These are phyloP conservation scores for Artemia sinica DNA, from an alignment of 2,888 invertebrate genomes.

Conservation along the genomic window DNA sequence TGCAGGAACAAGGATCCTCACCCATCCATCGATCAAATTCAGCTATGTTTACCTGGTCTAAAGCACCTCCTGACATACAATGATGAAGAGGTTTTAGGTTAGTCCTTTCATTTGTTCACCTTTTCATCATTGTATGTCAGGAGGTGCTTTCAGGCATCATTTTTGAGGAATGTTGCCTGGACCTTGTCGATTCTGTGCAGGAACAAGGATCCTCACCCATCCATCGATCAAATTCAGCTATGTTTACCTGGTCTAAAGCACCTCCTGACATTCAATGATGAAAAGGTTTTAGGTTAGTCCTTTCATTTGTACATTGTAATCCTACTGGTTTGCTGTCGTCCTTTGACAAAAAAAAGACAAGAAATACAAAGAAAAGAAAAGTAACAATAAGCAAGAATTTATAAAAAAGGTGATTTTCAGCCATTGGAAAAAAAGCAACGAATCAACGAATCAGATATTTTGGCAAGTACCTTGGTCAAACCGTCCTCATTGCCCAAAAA, in stretches of 20 bases:
- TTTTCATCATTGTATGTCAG: too few species aligned
- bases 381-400: too few species aligned
- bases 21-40: constrained; percentile 57
- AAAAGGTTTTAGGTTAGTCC: constrained; percentile 52
- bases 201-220: constrained; percentile 78
- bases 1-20: constrained; percentile 86
- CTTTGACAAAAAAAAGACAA: too few species aligned
- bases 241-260: constrained; percentile 57
- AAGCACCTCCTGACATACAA: constrained; percentile 48
- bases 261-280: constrained; percentile 50
- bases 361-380: too few species aligned
- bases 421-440: too few species aligned
- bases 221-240: constrained; percentile 52
- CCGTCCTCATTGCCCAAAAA: too few species aligned
- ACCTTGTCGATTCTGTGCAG: constrained; percentile 81
- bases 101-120: constrained; percentile 28
- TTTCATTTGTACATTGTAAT: background rate
- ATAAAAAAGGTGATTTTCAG: too few species aligned
- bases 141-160: constrained; percentile 32
- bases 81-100: constrained; percentile 59
- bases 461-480: too few species aligned
- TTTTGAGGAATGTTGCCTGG: constrained; percentile 76
- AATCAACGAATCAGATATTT: too few species aligned
- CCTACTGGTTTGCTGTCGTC: too few species aligned
- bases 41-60: constrained; percentile 54